A percentile compares a stretch with the other conserved stretches of the same genome.
These are phyloP conservation scores for Coendou prehensilis DNA, from an alignment of 2,797 vertebrate genomes.

Conservation along the genomic window DNA sequence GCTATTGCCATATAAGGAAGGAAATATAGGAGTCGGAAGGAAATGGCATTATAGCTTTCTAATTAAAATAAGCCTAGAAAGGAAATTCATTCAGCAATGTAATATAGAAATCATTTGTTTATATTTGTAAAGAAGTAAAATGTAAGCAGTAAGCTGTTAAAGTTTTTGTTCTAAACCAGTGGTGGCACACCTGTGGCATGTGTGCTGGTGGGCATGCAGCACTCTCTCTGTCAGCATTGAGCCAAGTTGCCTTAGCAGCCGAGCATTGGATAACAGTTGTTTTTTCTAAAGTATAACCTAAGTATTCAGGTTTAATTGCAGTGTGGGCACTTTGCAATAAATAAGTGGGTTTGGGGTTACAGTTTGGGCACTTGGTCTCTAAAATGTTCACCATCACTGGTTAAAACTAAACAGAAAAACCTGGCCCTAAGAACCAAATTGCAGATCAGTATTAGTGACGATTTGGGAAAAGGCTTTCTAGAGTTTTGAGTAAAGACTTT, in stretches of 20 bases:
- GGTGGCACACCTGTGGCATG: neutral
- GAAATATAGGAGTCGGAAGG: neutral
- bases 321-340: neutral
- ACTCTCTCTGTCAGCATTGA: neutral
- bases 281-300: neutral
- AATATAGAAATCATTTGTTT: neutral
- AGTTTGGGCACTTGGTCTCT: neutral
- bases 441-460: neutral
- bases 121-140: neutral
- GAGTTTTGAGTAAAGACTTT: neutral
- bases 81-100: neutral
- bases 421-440: neutral
- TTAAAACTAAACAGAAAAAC: neutral
- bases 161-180: neutral
- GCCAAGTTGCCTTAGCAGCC: neutral
- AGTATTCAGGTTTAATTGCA: neutral
- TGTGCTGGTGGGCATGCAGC: neutral
- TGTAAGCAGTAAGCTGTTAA: neutral
- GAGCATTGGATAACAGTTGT: neutral
- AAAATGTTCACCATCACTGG: neutral
- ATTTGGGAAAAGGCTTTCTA: neutral
- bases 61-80: constrained; percentile 11
- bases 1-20: neutral
- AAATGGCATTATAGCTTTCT: neutral
- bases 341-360: neutral